Evolutionary conservation across 2,888 invertebrate species (phyloP), one percentile per base, ranked within the genome.

Genomic region (Melolontha melolontha): DNA sequence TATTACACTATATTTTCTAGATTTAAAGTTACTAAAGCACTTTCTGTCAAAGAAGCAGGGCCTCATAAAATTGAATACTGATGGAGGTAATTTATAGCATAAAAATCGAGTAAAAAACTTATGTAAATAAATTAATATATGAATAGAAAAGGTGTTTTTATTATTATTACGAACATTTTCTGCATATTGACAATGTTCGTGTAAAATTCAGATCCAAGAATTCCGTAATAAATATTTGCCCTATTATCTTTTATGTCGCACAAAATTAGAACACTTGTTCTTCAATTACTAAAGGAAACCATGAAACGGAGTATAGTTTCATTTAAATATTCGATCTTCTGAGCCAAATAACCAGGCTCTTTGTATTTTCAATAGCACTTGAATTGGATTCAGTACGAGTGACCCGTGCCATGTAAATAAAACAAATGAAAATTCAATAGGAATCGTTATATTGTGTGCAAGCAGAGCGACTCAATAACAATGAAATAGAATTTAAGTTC

Each of bases 381-480:
- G 59, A 62, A 62, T 47, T 42, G 47, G 59, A 62, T 47, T 34
- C 59, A 39, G 44, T 62, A 62, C 59, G 34, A 62, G 59, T 62
- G 59, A 62, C 59, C 59, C 39, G 59, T 47, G 47, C 59, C 47
- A 62, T 29, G 47, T 49, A 62, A 62, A 62, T 62, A 62, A 47
- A 47, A 47, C 59, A 34, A 62, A 47, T 47, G 59, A 62, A 49
- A 62, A 62, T 62, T 62, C 59, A 62, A 62, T 62, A 39, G 49
- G 59, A 34, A 42, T 47, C 47, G 47, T 47, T 62, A 34, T 62
- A 62, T 47, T 62, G 59, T 47, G 59, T 62, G 47, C 29, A 62
- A 34, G 27, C 59, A 40, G 57, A 10, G 14, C 47, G 47, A 34
- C 17, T 62, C 59, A 39, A 62, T 62, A 62, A 62, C 59, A 62